phyloP scores from a whole-genome alignment of 2,797 vertebrate species.

The Bradypodion pumilum region DNA sequence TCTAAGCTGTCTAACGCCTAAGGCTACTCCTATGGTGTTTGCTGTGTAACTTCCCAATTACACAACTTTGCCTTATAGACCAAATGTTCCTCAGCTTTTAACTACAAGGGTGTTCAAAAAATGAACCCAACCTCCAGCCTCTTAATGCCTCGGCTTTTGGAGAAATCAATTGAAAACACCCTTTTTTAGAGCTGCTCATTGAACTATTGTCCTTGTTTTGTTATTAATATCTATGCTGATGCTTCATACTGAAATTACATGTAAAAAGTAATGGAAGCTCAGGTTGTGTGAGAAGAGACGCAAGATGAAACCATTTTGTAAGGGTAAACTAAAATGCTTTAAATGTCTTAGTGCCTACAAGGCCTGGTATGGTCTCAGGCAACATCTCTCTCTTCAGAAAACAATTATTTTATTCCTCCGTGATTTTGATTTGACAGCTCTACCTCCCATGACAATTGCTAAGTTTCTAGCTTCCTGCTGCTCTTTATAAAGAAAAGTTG shows the following conservation, averaged over 20 bases:
- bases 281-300: background rate
- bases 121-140: background rate
- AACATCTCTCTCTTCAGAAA: too few relatives aligned
- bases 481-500: slow-evolving; percentile 11
- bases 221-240: slow-evolving; percentile 7
- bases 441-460: background rate
- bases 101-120: background rate
- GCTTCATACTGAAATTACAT: background rate
- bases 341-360: slow-evolving; percentile 1
- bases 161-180: slow-evolving; percentile 37
- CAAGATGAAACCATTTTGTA: background rate
- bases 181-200: too few relatives aligned
- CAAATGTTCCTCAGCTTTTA: slow-evolving; percentile 20
- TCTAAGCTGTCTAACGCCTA: background rate
- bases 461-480: background rate
- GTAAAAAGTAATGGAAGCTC: background rate
- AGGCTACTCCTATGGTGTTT: background rate
- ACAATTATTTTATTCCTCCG: slow-evolving; percentile 14
- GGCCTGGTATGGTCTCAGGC: background rate
- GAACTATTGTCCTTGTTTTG: slow-evolving; percentile 8
- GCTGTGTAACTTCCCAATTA: background rate
- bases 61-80: background rate
- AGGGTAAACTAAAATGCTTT: background rate
- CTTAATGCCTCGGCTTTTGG: slow-evolving; percentile 10
- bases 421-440: slow-evolving; percentile 1